Evolutionary conservation across 1,140 invertebrate species (phyloP).

Genomic region (Penaeus vannamei): DNA sequence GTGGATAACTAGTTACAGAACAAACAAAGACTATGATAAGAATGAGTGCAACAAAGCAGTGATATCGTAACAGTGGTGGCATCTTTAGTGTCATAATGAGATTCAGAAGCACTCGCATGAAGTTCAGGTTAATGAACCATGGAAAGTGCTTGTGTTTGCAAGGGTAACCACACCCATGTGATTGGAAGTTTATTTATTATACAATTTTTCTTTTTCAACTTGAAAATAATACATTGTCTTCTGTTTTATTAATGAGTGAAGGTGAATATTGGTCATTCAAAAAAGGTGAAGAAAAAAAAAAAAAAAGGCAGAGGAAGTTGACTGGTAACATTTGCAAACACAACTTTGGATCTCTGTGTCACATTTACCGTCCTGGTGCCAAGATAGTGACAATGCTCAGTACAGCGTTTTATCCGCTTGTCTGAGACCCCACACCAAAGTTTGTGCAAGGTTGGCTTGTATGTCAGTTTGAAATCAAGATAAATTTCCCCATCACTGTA

Average conservation of each 20-base stretch:
- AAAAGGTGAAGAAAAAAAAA: no score
- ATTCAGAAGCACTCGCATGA: neutral
- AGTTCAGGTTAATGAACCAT: neutral
- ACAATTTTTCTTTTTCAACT: no score
- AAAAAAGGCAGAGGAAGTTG: no score
- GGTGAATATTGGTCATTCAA: no score
- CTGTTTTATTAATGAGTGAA: no score
- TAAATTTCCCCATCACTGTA: neutral
- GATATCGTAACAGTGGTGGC: slow-evolving; percentile 12
- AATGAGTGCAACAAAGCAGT: no score
- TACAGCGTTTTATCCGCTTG: slow-evolving; percentile 28
- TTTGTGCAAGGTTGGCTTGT: slow-evolving; percentile 27
- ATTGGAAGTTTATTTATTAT: no score
- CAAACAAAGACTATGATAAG: no score
- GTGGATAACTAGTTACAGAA: no score
- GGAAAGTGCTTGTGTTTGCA: no score
- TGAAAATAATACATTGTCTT: no score
- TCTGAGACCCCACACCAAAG: slow-evolving; percentile 41
- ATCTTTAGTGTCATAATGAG: slow-evolving; percentile 19
- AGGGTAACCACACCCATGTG: no score
- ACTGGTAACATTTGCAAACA: neutral
- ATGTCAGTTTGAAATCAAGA: slow-evolving; percentile 43
- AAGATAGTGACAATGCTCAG: slow-evolving; percentile 33
- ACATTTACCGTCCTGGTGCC: slow-evolving; percentile 43
- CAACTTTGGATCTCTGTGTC: slow-evolving; percentile 4